Base-by-base conservation (phyloP, 2,113 vertebrate species). In the Gasterosteus aculeatus region DNA sequence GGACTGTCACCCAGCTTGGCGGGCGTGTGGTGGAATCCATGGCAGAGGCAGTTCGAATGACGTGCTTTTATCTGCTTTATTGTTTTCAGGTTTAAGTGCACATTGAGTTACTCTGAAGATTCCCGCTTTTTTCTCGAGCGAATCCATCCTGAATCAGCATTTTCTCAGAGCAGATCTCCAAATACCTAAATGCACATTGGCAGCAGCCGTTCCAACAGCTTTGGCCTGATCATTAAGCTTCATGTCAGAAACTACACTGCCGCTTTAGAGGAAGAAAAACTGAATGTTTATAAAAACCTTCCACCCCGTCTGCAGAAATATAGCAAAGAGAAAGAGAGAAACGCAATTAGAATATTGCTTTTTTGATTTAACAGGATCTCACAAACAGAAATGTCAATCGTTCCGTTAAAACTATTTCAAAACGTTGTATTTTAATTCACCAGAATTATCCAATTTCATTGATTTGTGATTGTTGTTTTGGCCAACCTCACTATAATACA, bases 141-240 rank as follows among this genome's bases (percentile, higher is more conserved):
- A 33, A 75, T 81, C 42, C 22, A 19, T 15, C 59, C 61, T 54
- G 38, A 53, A 69, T 76, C 78, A 77, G 46, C 53, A 42, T 80
- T 84, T 84, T 59, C n/a, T 22, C 31, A 12, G 19, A 61, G 54
- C 26, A 7, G 5, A 53, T 16, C 7, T 66, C 15, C 35, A 29
- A 44, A 29, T 16, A 44, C 29, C 14, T 64, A 18, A 35, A 66
- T 5, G 61, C 61, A 29, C 42, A 19, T 18, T 72, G 72, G 74
- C 59, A 67, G 71, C 72, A 72, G 38, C 39, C n/a, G 39, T 58
- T 62, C 38, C 26, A 49, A 69, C 47, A 47, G 29, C 5, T 2
- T 2, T 9, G 29, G 49, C 2, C 39, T 29, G 18, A 15, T 22
- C 29, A 11, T 63, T n/a, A 56, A 69, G 44, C 16, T 61, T 60